Base-by-base conservation (phyloP, 2,113 vertebrate species). In the Aspidoscelis tigris region DNA sequence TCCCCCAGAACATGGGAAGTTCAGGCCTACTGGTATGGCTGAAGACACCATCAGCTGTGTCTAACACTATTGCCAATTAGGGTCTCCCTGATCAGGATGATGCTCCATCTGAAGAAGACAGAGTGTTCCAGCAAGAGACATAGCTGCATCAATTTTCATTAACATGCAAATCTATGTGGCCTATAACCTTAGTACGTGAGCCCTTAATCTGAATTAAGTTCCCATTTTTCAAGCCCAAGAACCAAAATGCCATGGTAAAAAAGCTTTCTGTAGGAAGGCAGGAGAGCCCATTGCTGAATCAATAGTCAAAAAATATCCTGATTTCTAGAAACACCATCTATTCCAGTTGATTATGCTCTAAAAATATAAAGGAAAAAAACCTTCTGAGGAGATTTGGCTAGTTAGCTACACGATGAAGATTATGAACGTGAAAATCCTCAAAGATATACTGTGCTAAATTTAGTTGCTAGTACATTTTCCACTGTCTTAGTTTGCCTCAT, bases 321-420 rank as follows among this genome's bases (percentile, higher is more conserved):
- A 22, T 76, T n/a, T 3, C 41, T 82, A 3, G 8, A 4, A 0
- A 5, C 18, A 20, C 2, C 61, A n/a, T 86, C 84, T 50, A 82
- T 84, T 83, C 69, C 74, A 90, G 68, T 26, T 44, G 85, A 83
- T 80, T 3, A 81, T 6, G 69, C 2, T 16, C 78, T 82, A 74
- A 84, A 80, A 53, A 86, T 33, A 76, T 20, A 70, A 84, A 87
- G 24, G 44, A 88, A 77, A 92, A 87, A 93, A 80, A 26, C 21
- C 4, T 50, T 73, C 8, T 50, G 47, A 87, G 24, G 41, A 26
- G 9, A 66, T n/a, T 24, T 43, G 0, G 0, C 82, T 81, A 89
- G 33, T 50, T 75, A 75, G 81, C 75, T 75, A 5, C 70, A 83
- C 88, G 79, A 81, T 84, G 65, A 83, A 78, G 78, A 41, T 84